These are phyloP conservation scores for Ophthalmolycus amberensis DNA, from an alignment of 2,113 vertebrate genomes.

Conservation along the genomic window DNA sequence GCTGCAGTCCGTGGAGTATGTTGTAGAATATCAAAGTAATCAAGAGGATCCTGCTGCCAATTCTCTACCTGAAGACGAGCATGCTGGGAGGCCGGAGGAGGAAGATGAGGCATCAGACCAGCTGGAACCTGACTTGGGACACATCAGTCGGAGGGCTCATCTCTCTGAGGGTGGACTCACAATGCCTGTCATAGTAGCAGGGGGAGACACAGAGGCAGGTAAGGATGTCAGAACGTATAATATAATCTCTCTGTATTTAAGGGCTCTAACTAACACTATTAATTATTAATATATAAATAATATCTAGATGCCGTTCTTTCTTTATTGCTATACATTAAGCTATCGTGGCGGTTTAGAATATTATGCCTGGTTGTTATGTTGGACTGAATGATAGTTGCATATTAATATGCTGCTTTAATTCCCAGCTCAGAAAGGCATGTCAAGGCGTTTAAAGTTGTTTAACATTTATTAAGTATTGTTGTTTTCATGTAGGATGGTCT, in stretches of 20 bases:
- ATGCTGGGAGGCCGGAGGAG: background rate
- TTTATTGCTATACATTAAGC: background rate
- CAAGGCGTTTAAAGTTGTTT: background rate
- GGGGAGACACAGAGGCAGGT: slow-evolving; percentile 58
- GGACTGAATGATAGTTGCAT: background rate
- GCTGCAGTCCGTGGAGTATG: slow-evolving; percentile 6
- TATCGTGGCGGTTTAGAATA: background rate
- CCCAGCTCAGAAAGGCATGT: background rate
- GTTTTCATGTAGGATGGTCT: slow-evolving; percentile 37
- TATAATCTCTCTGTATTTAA: background rate
- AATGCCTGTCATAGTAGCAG: slow-evolving; percentile 11
- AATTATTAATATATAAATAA: no score
- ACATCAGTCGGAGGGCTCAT: slow-evolving; percentile 55
- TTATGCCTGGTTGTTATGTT: background rate
- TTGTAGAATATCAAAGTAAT: background rate
- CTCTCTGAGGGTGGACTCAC: slow-evolving; percentile 51
- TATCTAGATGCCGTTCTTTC: background rate
- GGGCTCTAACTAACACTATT: background rate
- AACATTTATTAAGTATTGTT: background rate
- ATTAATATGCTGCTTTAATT: background rate
- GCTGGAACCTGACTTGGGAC: slow-evolving; percentile 16
- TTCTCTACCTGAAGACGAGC: slow-evolving; percentile 28
- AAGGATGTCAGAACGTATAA: slow-evolving; percentile 1
- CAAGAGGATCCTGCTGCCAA: background rate
- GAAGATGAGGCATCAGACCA: slow-evolving; percentile 17